Evolutionary conservation across 1,140 invertebrate species (phyloP).

Genomic region (Caenorhabditis inopinata): DNA sequence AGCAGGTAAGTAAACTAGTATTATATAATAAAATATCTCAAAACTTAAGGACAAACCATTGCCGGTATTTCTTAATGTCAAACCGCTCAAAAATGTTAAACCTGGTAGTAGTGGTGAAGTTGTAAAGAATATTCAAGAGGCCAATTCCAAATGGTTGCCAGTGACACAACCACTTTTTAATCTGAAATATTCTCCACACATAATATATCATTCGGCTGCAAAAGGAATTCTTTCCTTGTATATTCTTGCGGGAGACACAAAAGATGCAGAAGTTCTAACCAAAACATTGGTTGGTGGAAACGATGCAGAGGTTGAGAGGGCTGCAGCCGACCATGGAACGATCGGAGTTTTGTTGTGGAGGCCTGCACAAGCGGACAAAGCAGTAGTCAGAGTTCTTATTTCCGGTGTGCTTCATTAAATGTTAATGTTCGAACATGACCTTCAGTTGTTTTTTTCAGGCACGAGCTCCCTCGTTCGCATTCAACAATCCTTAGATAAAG

Average conservation of each 20-base stretch:
- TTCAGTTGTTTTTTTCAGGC: too few relatives aligned
- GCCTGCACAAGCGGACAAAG: background rate
- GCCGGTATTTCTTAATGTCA: background rate
- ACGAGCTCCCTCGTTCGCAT: background rate
- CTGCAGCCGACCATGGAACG: background rate
- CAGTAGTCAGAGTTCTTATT: background rate
- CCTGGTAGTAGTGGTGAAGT: background rate
- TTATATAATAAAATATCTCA: background rate
- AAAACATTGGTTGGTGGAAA: background rate
- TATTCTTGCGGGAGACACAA: background rate
- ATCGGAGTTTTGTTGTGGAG: background rate
- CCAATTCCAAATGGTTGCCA: background rate
- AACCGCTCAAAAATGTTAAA: background rate
- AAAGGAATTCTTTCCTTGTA: constrained; percentile 4
- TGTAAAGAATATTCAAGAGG: constrained; percentile 1
- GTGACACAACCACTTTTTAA: background rate
- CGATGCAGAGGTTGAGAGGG: background rate
- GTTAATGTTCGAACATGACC: too few relatives aligned
- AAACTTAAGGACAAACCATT: background rate
- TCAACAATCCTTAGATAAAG: background rate
- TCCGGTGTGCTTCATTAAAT: too few relatives aligned
- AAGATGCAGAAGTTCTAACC: background rate
- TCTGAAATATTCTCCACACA: background rate
- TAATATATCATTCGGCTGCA: background rate
- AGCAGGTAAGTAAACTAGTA: background rate